phyloP scores from a whole-genome alignment of 2,113 vertebrate species.

The Psephotus haematonotus region DNA sequence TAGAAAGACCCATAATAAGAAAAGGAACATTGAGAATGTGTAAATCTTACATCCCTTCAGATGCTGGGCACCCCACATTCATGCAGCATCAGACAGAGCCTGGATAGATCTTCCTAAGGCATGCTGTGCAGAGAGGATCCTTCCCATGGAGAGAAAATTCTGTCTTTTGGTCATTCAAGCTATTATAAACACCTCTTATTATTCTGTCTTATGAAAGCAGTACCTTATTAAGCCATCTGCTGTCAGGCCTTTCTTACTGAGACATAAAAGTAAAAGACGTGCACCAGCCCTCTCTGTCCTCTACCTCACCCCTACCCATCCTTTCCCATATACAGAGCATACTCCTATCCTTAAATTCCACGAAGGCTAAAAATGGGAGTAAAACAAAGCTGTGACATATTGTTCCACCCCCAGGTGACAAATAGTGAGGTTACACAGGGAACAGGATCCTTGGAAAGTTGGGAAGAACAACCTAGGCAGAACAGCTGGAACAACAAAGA shows the following conservation, averaged over 20 bases:
- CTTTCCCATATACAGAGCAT: neutral
- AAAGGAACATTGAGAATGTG: neutral
- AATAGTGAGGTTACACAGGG: neutral
- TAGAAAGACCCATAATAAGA: neutral
- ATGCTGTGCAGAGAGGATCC: neutral
- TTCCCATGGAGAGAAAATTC: neutral
- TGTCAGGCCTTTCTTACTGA: neutral
- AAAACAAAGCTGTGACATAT: neutral
- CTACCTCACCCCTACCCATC: rapidly evolving
- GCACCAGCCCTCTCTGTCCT: neutral
- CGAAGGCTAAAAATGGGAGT: neutral
- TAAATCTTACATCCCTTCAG: neutral
- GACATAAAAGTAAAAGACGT: neutral
- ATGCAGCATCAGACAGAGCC: neutral
- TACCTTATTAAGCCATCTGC: neutral
- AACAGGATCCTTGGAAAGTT: neutral
- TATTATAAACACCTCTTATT: neutral
- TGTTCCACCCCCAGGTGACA: neutral
- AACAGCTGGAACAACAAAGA: neutral
- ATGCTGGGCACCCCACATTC: neutral
- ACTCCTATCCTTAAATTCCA: neutral
- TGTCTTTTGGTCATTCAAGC: neutral
- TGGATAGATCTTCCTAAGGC: neutral
- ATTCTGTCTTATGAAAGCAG: neutral
- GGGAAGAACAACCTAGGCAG: neutral